Evolutionary conservation across 23 tunicate genomes (phyloP), one percentile per base, ranked within the genome.

Genomic region (Botrylloides violaceus): DNA sequence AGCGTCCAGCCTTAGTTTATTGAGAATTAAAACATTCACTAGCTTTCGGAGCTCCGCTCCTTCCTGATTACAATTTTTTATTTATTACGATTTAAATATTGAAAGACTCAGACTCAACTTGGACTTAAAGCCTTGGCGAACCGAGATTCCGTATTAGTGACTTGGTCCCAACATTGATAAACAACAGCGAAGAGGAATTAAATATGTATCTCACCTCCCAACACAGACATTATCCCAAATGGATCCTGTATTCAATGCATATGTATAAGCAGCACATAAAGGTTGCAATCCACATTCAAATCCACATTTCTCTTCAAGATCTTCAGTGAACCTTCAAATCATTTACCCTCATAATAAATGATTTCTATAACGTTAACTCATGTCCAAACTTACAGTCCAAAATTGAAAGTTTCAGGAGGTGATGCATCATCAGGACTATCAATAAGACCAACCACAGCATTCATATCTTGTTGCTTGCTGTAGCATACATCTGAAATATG

Each of bases 231-330:
- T 78, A 50, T 82, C 77, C 65, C 58, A 84, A 24, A 29, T 34
- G 34, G 65, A 70, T 25, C 66, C 72, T 4, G 55, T 1, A 43
- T 72, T 84, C 3, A 64, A 36, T 31, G 73, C 50, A 49, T 65
- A 77, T 19, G 78, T 68, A 32, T 84, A 84, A 25, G 91, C 91
- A 15, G 66, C 79, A 35, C 91, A 84, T 2, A 77, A 34, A 1
- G 91, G 91, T 78, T 84, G 91, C 9, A 84, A 34, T 38, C 66
- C 64, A 62, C 91, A 84, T 71, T 84, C 91, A 32, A 23, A 63
- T 27, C 71, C 83, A 53, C 91, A 84, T 71, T 43, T 62, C 21
- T 71, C 74, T 25, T 49, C 62, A 4, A 77, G 82, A 6, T 30
- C 36, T 49, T 84, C 91, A 1, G 32, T 25, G 63, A 77, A 84